Base-by-base conservation (phyloP, 2,888 invertebrate species). In the Drosophila lacicola region DNA sequence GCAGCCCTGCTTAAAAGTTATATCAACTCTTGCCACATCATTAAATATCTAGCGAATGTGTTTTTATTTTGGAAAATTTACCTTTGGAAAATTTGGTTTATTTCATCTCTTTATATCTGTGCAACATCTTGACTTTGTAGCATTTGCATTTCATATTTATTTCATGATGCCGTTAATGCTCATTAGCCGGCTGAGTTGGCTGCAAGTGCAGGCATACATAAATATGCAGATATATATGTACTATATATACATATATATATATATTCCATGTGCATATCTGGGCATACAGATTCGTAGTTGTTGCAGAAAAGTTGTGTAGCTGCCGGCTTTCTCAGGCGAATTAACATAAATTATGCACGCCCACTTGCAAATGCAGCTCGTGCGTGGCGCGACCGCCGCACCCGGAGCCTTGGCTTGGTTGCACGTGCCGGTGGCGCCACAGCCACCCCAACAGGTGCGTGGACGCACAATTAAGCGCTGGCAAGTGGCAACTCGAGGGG, bases 321-420 rank as follows among this genome's bases (percentile, higher is more conserved):
- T 70, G 62, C 39, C 44, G 61, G 65, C 55, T 75, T 88, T 86
- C 87, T 83, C 87, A 83, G 74, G 78, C 39, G 54, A 86, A 86
- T 86, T 89, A 89, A 72, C 90, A 89, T 89, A 86, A 86, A 86
- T 86, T 86, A 86, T 89, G 88, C 83, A 88, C 86, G 86, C 86
- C 88, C 86, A 86, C 86, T 86, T 86, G 88, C 85, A 44, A 82
- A 67, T 86, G 86, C 80, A 89, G 71, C 74, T 89, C 86, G 86
- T 86, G 86, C 86, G 86, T 86, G 83, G 45, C 51, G 21, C 60
- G 17, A 13, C 44, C 21, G 34, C 29, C 42, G 53, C 60, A 62
- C 62, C 62, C 47, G 62, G 33, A 29, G 25, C 47, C 51, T 82
- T 82, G 29, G 29, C 29, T 82, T 72, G 21, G 78, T 82, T 70